Evolutionary conservation across 2,888 invertebrate species (phyloP).

Genomic region (Temnothorax ravouxi): DNA sequence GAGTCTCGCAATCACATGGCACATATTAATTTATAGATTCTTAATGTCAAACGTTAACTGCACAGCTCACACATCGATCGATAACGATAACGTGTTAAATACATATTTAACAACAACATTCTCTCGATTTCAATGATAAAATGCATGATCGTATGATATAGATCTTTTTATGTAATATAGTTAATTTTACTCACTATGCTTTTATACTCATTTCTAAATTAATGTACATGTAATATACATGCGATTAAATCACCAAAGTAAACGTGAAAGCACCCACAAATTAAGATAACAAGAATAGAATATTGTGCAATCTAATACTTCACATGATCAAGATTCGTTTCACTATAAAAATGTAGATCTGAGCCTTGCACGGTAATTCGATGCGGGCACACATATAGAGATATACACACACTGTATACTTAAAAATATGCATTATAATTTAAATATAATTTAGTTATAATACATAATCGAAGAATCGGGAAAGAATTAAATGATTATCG

Average conservation of each 20-base stretch:
- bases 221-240: slow-evolving; percentile 67
- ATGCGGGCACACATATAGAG: slow-evolving; percentile 71
- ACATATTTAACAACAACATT: slow-evolving; percentile 47
- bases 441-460: slow-evolving; percentile 24
- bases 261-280: slow-evolving; percentile 58
- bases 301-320: slow-evolving; percentile 58
- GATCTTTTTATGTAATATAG: slow-evolving; percentile 11
- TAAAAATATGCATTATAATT: slow-evolving; percentile 40
- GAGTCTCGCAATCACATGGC: slow-evolving; percentile 48
- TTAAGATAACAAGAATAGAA: slow-evolving; percentile 56
- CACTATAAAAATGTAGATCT: slow-evolving; percentile 43
- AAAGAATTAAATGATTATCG: slow-evolving; percentile 20
- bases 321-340: slow-evolving; percentile 50
- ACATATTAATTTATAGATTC: slow-evolving; percentile 54
- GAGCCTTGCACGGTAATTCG: slow-evolving; percentile 52
- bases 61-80: slow-evolving; percentile 16
- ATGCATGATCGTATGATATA: slow-evolving; percentile 28
- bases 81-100: slow-evolving; percentile 55
- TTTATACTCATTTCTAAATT: slow-evolving; percentile 53
- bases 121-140: slow-evolving; percentile 43
- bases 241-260: slow-evolving; percentile 58
- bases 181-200: slow-evolving; percentile 27
- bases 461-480: slow-evolving; percentile 4
- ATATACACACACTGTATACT: slow-evolving; percentile 72
- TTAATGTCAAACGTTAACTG: slow-evolving; percentile 51